Conservation (phyloP, 2,113 vertebrate species). For the Lophochroa leadbeateri region DNA sequence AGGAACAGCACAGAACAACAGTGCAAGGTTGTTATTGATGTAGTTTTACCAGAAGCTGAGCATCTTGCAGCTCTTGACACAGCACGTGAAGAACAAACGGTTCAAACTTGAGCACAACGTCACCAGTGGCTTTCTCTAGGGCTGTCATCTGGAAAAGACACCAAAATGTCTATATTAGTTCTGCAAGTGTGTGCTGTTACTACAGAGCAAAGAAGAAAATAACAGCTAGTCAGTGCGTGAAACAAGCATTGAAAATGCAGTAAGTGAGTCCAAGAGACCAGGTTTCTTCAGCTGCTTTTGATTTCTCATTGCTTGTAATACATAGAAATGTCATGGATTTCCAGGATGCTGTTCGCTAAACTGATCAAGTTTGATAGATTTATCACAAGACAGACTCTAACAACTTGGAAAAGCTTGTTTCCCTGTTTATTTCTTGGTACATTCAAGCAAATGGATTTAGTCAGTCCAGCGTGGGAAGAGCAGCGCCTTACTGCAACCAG, state of each 20-base stretch:
- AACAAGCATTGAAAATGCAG: background rate
- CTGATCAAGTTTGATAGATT: background rate
- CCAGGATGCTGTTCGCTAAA: background rate
- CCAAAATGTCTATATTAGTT: background rate
- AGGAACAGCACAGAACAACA: background rate
- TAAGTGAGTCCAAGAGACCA: background rate
- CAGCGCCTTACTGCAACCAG: background rate
- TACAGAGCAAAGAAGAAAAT: background rate
- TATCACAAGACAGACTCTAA: background rate
- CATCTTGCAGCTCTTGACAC: slow-evolving; percentile 83
- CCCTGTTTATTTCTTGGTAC: background rate
- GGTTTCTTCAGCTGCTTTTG: background rate
- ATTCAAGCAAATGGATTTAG: rapidly evolving
- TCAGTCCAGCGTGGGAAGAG: background rate
- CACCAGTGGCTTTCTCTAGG: slow-evolving; percentile 73
- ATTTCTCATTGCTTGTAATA: background rate
- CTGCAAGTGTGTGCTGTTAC: background rate
- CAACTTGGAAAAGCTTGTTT: background rate
- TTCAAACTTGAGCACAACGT: slow-evolving; percentile 89
- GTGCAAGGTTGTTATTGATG: rapidly evolving
- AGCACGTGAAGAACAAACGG: slow-evolving; percentile 92
- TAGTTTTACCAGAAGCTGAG: slow-evolving; percentile 86
- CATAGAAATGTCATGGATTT: background rate
- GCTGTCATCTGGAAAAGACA: slow-evolving; percentile 72
- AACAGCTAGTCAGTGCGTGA: background rate